Evolutionary conservation across 2,797 vertebrate genomes (phyloP).

Genomic region (Eutrigla gurnardus): DNA sequence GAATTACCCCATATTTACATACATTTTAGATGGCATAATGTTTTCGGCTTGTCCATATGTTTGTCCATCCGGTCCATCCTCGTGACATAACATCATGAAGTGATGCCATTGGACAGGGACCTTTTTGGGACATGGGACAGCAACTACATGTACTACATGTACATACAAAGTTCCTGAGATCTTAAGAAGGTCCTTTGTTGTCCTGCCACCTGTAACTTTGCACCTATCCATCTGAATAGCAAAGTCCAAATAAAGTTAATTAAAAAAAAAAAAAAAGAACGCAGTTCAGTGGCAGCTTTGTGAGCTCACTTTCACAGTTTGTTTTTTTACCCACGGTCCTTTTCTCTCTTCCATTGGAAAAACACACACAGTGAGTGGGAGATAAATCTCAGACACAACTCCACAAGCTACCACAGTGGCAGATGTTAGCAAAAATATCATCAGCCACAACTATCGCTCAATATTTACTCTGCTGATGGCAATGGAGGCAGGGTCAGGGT

Average conservation of each 20-base stretch:
- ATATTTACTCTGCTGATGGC: conserved; percentile 68
- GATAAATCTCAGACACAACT: conserved; percentile 33
- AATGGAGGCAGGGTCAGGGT: conserved; percentile 55
- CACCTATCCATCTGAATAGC: neutral
- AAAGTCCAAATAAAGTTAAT: neutral
- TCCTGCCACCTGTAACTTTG: neutral
- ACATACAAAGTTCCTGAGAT: neutral
- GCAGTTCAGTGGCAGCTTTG: neutral
- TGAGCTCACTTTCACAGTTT: neutral
- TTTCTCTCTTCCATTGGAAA: conserved; percentile 24
- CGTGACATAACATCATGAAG: neutral
- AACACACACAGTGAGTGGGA: conserved; percentile 8
- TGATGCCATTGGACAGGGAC: too few relatives aligned
- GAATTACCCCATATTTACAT: neutral
- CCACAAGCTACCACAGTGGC: conserved; percentile 22
- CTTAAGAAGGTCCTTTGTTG: neutral
- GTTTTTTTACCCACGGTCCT: neutral
- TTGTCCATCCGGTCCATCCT: neutral
- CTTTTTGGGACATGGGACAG: neutral
- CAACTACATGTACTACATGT: neutral
- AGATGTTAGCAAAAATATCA: conserved; percentile 44
- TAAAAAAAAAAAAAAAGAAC: neutral
- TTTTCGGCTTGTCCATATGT: neutral
- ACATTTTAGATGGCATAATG: neutral
- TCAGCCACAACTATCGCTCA: conserved; percentile 55